Evolutionary conservation across 1,140 invertebrate genomes (phyloP), one percentile per base, ranked within the genome.

Genomic region (Cotesia glomerata): DNA sequence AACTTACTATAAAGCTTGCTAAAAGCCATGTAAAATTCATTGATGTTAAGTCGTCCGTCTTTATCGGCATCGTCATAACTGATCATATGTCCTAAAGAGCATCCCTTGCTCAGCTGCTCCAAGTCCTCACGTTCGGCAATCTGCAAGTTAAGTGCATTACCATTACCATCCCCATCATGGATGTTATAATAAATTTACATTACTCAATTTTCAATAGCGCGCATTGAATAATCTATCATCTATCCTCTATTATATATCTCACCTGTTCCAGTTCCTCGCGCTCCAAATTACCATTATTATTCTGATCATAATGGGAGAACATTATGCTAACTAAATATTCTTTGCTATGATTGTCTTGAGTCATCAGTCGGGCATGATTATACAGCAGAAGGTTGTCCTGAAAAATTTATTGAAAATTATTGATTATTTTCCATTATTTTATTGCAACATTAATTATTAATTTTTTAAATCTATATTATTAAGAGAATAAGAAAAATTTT

Each of bases 21-120:
- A 85, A 94, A 94, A 52, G 93, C 92, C 71, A 90, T 86, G 82
- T 93, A 92, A 82, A 95, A 94, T 80, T 94, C 93, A 78, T 92
- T 92, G 61, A 93, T 90, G 72, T 90, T 91, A 45, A 95, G 85
- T 69, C 88, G 88, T 3, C 89, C 90, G 79, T 94, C 92, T 73
- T 89, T 87, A 77, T 93, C 90, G 1, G 88, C 83, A 79, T 94
- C 93, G 77, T 94, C 93, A 85, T 90, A 94, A 49, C 86, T 87
- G 13, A 94, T 88, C 87, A 95, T 90, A 80, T 94, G 91, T 2
- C 89, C 86, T 18, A 95, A 84, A 9, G 88, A 88, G 80, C 93
- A 95, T n/a, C 90, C 90, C 32, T 88, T 88, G 71, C 91, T 91
- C 71, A 93, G 80, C 69, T 90, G 88, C 51, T 90, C 89, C 61